phyloP scores from a whole-genome alignment of 1,140 invertebrate species.

The Drosophila takahashii region DNA sequence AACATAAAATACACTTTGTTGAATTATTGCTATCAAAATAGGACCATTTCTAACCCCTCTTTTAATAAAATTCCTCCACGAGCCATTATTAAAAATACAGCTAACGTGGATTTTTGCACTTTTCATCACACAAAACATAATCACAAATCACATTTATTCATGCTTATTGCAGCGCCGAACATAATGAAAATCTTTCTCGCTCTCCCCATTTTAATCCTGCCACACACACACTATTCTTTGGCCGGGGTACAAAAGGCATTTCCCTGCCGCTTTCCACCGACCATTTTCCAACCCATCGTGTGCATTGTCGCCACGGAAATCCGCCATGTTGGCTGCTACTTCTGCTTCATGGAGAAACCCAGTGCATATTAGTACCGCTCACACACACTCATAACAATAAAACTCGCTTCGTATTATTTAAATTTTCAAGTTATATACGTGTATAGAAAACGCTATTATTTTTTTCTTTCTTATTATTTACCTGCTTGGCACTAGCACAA shows the following conservation, averaged over 20 bases:
- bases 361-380: conserved; percentile 52
- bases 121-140: conserved; percentile 19
- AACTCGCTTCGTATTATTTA: conserved; percentile 64
- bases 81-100: not conserved
- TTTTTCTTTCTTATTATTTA: conserved; percentile 44
- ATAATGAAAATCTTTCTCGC: conserved; percentile 44
- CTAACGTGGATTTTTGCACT: not conserved
- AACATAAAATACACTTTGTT: too few species aligned
- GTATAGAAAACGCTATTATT: conserved; percentile 11
- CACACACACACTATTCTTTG: conserved; percentile 17
- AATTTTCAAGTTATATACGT: conserved; percentile 52
- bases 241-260: conserved; percentile 47
- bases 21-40: not conserved
- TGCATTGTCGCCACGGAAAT: conserved; percentile 79
- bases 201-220: conserved; percentile 32
- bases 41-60: not conserved
- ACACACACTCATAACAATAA: conserved; percentile 28
- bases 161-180: conserved; percentile 28
- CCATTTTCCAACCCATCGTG: conserved; percentile 48
- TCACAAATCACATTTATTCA: conserved; percentile 46
- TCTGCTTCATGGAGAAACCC: conserved; percentile 16
- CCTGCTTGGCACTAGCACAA: conserved; percentile 57
- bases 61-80: not conserved
- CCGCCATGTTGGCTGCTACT: conserved; percentile 74
- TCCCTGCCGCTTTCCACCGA: conserved; percentile 18